Base-by-base conservation (phyloP, 2,113 vertebrate genomes). In the Thalassoma bifasciatum region DNA sequence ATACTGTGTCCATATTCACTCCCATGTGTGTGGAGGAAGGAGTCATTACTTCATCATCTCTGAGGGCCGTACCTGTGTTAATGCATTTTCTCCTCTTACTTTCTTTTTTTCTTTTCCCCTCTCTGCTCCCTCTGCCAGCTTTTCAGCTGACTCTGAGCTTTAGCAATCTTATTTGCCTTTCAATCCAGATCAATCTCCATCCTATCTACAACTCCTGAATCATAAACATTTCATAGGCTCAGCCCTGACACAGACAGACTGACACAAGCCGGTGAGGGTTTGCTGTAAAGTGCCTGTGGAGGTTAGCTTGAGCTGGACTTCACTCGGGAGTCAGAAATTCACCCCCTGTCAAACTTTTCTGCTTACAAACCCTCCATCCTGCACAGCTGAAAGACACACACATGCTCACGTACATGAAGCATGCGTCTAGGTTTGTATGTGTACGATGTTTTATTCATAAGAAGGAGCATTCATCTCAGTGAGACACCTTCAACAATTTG, bases 361-460 rank as follows among this genome's bases (percentile, higher is more conserved):
- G 0, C 66, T 11, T 42, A 51, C 8, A 59, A 62, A 61, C 50
- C 57, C n/a, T 56, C 36, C 17, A 17, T 46, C 17, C 37, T 60
- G 68, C 71, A 81, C 84, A 80, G 79, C 67, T 83, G 59, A 72
- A 37, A 7, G 69, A 59, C 22, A 1, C 49, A n/a, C 21, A 9
- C 62, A 59, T 54, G 38, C 66, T 37, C 64, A 59, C 66, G 46
- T 53, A 75, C 58, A 66, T 53, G 64, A 71, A 78, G 58, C 37
- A 53, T 75, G 69, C 61, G 81, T 75, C 65, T 75, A 73, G 21
- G 63, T 61, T 75, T 44, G 37, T 70, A 71, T 49, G 63, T 72
- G 74, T 70, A 61, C 79, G 64, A 92, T 93, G 91, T 90, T 89
- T 93, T 90, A 93, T 93, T 93, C 88, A 93, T 92, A 66, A 75